phyloP scores from a whole-genome alignment of 2,888 invertebrate genomes.

The Helicoverpa assulta region DNA sequence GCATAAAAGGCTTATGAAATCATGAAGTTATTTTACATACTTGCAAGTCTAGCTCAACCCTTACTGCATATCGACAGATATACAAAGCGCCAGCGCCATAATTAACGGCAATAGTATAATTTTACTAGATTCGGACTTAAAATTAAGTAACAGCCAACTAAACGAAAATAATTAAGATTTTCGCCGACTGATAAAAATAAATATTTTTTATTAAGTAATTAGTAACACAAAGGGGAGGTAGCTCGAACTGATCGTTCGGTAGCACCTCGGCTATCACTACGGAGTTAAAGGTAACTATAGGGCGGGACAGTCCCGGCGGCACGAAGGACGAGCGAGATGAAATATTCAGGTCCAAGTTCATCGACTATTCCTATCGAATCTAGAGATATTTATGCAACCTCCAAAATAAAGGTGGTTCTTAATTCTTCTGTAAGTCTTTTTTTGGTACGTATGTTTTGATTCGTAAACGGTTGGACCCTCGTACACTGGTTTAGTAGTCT shows the following conservation, averaged over 20 bases:
- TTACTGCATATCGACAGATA: conserved; percentile 11
- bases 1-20: not conserved
- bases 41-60: conserved; percentile 36
- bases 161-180: conserved; percentile 44
- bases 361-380: no score
- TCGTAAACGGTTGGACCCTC: no score
- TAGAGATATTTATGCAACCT: no score
- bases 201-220: conserved; percentile 43
- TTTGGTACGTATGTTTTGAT: no score
- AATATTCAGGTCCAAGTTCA: not conserved
- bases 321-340: conserved; percentile 32
- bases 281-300: conserved; percentile 56
- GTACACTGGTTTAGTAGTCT: no score
- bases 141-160: conserved; percentile 61
- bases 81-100: conserved; percentile 18
- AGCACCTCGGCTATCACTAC: conserved; percentile 40
- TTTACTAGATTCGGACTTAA: conserved; percentile 55
- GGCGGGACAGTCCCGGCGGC: conserved; percentile 26
- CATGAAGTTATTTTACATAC: not conserved
- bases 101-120: conserved; percentile 32
- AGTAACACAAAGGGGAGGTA: conserved; percentile 34
- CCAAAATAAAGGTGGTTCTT: no score
- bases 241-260: conserved; percentile 14
- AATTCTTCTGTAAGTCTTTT: no score
- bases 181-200: conserved; percentile 44